A percentile compares a stretch with the other conserved stretches of the same genome.
Evolutionary conservation across 2,888 invertebrate genomes (phyloP).

Genomic region (Antheraea yamamai): DNA sequence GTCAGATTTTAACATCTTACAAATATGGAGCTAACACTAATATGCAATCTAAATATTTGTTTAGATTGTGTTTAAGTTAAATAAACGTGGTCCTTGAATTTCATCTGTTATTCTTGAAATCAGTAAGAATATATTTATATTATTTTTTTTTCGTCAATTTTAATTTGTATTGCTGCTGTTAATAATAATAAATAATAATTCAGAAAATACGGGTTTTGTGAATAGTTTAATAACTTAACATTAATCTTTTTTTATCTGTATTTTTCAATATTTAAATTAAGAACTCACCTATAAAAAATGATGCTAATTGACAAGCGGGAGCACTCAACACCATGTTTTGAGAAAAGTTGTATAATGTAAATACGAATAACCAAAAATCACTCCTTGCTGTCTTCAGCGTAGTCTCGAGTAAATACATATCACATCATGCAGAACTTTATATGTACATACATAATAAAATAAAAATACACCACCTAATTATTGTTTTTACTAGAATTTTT

Average conservation of each 20-base stretch:
- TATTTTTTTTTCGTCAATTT: too few species aligned
- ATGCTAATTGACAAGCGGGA: slow-evolving; percentile 54
- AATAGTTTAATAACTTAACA: too few species aligned
- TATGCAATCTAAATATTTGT: too few species aligned
- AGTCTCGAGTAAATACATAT: background rate
- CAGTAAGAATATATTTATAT: too few species aligned
- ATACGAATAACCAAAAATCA: slow-evolving; percentile 35
- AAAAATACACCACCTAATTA: background rate
- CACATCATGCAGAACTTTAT: background rate
- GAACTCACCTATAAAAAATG: slow-evolving; percentile 66
- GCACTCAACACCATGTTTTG: slow-evolving; percentile 52
- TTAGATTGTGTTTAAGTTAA: too few species aligned
- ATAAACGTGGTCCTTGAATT: too few species aligned
- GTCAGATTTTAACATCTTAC: too few species aligned
- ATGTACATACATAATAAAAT: background rate
- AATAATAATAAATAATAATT: too few species aligned
- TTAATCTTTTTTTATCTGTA: background rate
- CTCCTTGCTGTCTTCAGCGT: slow-evolving; percentile 27
- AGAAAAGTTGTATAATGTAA: slow-evolving; percentile 10
- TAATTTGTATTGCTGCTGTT: too few species aligned
- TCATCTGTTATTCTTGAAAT: too few species aligned
- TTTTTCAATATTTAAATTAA: background rate
- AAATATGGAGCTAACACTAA: too few species aligned
- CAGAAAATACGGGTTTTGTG: too few species aligned
- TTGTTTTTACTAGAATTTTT: background rate